phyloP scores from a whole-genome alignment of 2,888 invertebrate genomes.

The Crematogaster levior region DNA sequence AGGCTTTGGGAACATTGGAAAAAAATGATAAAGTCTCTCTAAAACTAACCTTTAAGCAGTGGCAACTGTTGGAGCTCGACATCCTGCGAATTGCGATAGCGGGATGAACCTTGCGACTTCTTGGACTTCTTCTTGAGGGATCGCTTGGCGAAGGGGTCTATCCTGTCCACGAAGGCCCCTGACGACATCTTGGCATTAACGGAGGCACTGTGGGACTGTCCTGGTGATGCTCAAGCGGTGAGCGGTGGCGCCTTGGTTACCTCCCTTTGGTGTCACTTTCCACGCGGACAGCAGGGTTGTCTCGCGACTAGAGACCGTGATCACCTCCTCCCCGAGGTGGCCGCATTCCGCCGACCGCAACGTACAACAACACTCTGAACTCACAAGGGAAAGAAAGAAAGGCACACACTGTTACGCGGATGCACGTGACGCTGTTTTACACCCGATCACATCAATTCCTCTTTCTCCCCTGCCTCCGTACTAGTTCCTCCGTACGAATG shows the following conservation, averaged over 20 bases:
- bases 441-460: conserved; percentile 5
- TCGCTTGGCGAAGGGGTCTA: conserved; percentile 99
- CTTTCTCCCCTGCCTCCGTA: background rate
- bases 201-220: conserved; percentile 76
- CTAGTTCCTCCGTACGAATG: background rate
- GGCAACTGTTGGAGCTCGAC: conserved; percentile 98
- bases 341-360: conserved; percentile 65
- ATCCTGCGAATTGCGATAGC: conserved; percentile 99
- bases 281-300: background rate
- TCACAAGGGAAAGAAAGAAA: conserved; percentile 59
- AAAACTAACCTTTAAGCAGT: conserved; percentile 95
- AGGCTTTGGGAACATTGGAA: too few relatives aligned
- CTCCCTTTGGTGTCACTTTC: background rate
- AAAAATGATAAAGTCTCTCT: too few relatives aligned
- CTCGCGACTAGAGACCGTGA: conserved; percentile 67
- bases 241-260: background rate
- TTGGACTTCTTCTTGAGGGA: conserved; percentile 99
- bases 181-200: conserved; percentile 86
- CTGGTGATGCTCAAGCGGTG: background rate
- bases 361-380: conserved; percentile 58
- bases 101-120: conserved; percentile 99
- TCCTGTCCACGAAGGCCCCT: conserved; percentile 98
- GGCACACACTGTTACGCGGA: conserved; percentile 51
- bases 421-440: conserved; percentile 11
- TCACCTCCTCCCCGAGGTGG: conserved; percentile 66